phyloP scores from a whole-genome alignment of 2,797 vertebrate genomes.

The Labeo calbasu region DNA sequence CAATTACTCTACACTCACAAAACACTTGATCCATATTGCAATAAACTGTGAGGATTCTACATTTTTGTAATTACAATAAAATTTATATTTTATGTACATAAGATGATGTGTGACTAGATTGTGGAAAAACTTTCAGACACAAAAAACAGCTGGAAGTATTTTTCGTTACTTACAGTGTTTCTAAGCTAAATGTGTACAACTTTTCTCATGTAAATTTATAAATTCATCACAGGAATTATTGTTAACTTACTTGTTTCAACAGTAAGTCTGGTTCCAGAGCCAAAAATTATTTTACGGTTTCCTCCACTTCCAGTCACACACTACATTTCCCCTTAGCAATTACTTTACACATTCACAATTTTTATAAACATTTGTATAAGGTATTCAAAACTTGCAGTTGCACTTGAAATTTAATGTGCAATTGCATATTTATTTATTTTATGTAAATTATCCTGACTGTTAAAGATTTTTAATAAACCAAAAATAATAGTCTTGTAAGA shows the following conservation, averaged over 20 bases:
- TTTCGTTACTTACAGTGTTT: not conserved
- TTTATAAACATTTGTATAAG: not conserved
- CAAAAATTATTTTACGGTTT: constrained; percentile 58
- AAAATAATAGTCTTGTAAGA: not conserved
- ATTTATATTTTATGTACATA: not conserved
- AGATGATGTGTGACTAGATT: not conserved
- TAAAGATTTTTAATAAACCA: no score
- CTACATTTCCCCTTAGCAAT: constrained; percentile 36
- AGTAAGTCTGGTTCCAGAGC: constrained; percentile 58
- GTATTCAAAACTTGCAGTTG: no score
- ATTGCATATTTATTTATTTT: no score
- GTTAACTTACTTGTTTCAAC: constrained; percentile 63
- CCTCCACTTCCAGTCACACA: constrained; percentile 64
- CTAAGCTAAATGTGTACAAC: not conserved
- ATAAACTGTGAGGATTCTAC: not conserved
- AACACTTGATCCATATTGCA: not conserved
- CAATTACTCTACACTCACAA: constrained; percentile 10
- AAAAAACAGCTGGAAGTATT: not conserved
- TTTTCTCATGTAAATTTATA: not conserved
- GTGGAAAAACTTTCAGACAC: not conserved
- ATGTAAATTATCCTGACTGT: no score
- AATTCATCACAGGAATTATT: not conserved
- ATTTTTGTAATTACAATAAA: not conserved
- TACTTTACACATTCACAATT: not conserved
- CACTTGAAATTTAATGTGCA: no score